phyloP scores from a whole-genome alignment of 2,888 invertebrate species.

The Drosophila nr. perissopoda region DNA sequence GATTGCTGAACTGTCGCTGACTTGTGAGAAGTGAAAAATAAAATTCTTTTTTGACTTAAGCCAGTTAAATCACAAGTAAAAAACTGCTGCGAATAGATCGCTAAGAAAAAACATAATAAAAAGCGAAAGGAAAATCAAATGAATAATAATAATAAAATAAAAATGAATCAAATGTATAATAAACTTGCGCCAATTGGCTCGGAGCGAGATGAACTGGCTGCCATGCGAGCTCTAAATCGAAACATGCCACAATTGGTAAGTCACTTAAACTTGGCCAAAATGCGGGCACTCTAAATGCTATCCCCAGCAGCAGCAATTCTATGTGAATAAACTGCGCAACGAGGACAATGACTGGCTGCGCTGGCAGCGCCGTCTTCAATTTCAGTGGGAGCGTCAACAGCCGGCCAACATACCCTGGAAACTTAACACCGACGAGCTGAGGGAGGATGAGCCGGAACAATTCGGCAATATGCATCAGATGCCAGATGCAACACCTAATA shows the following conservation, averaged over 20 bases:
- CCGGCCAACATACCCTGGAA: fast-evolving
- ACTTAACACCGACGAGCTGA: neutral
- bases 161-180: neutral
- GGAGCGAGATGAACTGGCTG: neutral
- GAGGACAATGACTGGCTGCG: neutral
- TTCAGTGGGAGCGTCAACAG: neutral
- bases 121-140: neutral
- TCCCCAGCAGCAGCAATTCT: neutral
- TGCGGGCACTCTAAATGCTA: neutral
- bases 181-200: neutral
- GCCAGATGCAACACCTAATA: neutral
- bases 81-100: neutral
- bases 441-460: no score
- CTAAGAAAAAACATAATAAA: neutral
- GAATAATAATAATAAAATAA: neutral
- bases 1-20: neutral
- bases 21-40: neutral
- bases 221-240: neutral
- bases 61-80: neutral
- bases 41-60: neutral
- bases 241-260: neutral
- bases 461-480: neutral
- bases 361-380: neutral
- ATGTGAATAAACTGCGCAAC: neutral
- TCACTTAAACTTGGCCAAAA: neutral